phyloP scores from a whole-genome alignment of 2,113 vertebrate species.

The Periophthalmus modestus region DNA sequence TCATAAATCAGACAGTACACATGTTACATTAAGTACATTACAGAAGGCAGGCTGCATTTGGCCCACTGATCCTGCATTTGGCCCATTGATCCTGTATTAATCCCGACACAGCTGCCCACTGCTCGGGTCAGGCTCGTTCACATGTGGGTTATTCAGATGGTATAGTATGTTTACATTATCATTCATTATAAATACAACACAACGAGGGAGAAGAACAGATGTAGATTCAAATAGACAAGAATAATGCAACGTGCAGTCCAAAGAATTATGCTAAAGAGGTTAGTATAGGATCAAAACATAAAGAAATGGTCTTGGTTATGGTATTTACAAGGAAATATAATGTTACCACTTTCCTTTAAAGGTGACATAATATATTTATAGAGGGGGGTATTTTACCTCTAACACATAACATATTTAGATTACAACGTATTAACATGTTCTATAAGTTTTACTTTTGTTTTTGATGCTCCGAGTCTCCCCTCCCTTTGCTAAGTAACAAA shows the following conservation, averaged over 20 bases:
- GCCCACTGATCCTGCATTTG: slow-evolving; percentile 77
- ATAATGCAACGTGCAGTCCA: neutral
- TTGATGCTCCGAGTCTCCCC: no score
- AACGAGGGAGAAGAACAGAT: neutral
- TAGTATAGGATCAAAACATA: no score
- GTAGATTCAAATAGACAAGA: neutral
- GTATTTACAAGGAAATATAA: no score
- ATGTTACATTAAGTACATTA: slow-evolving; percentile 56
- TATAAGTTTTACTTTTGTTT: no score
- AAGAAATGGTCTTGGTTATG: no score
- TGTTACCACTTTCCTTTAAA: no score
- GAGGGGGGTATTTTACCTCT: no score
- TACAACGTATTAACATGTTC: no score
- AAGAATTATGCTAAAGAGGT: no score
- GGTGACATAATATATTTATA: no score
- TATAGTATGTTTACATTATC: neutral
- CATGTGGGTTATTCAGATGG: neutral
- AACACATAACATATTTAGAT: no score
- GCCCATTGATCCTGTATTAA: slow-evolving; percentile 77
- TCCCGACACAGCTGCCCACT: slow-evolving; percentile 71
- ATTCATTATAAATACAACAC: neutral
- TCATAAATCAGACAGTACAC: slow-evolving; percentile 21
- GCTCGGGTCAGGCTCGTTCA: slow-evolving; percentile 55
- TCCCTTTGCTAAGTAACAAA: no score
- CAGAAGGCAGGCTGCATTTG: slow-evolving; percentile 69